Evolutionary conservation across 2,797 vertebrate genomes (phyloP), one percentile per base, ranked within the genome.

Genomic region (Neomorphus geoffroyi): DNA sequence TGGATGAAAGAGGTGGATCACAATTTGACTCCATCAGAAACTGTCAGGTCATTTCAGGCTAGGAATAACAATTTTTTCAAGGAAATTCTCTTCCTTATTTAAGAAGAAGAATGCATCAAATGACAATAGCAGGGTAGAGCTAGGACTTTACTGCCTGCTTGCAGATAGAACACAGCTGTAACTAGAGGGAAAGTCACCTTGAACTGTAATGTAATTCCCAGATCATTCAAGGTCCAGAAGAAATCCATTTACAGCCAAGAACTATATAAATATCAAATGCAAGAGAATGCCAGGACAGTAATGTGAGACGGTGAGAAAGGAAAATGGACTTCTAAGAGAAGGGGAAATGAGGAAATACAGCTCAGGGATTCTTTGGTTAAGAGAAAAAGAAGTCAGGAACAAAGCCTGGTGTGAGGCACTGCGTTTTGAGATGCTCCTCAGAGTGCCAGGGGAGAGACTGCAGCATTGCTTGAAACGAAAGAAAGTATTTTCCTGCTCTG

Each of bases 131-230:
- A 81, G 53, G 17, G 61, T 5, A 81, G 45, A 90, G 50, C 7
- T 54, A 77, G 27, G n/a, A 80, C 33, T 85, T 54, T 1, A 2
- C 37, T 27, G 70, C 24, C 66, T 88, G 58, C 39, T 30, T 50
- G 77, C 54, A 73, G 35, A 75, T 13, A 85, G 48, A 69, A 24
- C 60, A 72, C 35, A 89, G 85, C 80, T 86, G 33, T 16, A 93
- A 77, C 11, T 13, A 9, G 33, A 67, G 37, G 32, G 13, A 95
- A 96, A 93, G 93, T 93, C 77, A 94, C 92, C 88, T 95, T 94
- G 93, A 80, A 90, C 67, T 61, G 72, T 90, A 92, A 95, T 30
- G 67, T 73, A 96, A 95, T 61, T 96, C 95, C 90, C 46, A 92
- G 66, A 72, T 13, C 51, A 51, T 17, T 50, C 82, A 19, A 79